Percentiles rank a stretch among this genome's conserved stretches.
Conservation (phyloP, 1,140 invertebrate species). For the Drosophila nasuta region DNA sequence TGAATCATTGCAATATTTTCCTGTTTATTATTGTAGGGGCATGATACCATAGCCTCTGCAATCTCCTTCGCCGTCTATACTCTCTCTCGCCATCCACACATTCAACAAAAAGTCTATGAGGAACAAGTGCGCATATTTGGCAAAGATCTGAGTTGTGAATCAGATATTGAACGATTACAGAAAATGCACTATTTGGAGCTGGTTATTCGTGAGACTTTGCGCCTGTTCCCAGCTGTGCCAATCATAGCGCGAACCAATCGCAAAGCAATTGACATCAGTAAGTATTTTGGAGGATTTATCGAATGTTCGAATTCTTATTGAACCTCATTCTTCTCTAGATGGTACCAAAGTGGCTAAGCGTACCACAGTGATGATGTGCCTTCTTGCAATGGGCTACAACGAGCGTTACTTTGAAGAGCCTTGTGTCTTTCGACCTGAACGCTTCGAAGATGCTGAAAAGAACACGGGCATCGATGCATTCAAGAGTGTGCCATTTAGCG, state of each 20-base stretch:
- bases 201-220: slow-evolving; percentile 89
- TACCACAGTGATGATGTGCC: slow-evolving; percentile 78
- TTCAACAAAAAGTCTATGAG: slow-evolving; percentile 86
- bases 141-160: slow-evolving; percentile 58
- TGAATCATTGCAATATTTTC: neutral
- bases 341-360: slow-evolving; percentile 75
- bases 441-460: slow-evolving; percentile 86
- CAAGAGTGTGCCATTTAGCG: slow-evolving; percentile 87
- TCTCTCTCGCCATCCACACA: slow-evolving; percentile 66
- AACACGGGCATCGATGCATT: slow-evolving; percentile 75
- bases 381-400: slow-evolving; percentile 81
- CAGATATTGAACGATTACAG: slow-evolving; percentile 85
- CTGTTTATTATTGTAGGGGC: slow-evolving; percentile 85
- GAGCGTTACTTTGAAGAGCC: slow-evolving; percentile 89
- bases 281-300: slow-evolving; percentile 19
- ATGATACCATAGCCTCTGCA: slow-evolving; percentile 72
- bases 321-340: slow-evolving; percentile 33
- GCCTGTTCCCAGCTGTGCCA: slow-evolving; percentile 91
- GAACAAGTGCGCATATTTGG: slow-evolving; percentile 87
- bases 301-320: neutral
- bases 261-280: slow-evolving; percentile 88
- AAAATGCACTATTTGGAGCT: slow-evolving; percentile 89
- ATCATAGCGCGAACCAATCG: slow-evolving; percentile 87
- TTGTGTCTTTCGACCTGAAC: slow-evolving; percentile 90
- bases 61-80: slow-evolving; percentile 77